Base-by-base conservation (phyloP, 2,888 invertebrate species). In the Pammene aurita region DNA sequence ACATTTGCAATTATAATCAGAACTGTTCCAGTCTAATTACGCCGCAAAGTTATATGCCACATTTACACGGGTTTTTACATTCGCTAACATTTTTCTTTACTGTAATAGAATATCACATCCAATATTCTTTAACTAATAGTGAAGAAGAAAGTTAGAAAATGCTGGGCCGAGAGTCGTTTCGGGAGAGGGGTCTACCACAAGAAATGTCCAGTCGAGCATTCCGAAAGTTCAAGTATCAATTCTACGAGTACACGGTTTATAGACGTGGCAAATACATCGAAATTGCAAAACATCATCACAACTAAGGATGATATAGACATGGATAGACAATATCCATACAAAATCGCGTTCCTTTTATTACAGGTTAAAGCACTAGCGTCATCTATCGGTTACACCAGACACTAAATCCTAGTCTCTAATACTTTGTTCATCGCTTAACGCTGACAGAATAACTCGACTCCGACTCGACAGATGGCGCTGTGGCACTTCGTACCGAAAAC, bases 131-230 rank as follows among this genome's bases (percentile, higher is more conserved):
- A 18, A 38, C 42, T 57, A 63, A 35, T 7, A 18, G 63, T 18
- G 57, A 68, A 68, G 68, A 68, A 68, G 58, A 58, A 68, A 44
- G 57, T 68, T 68, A 58, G 63, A 57, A 64, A 64, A 68, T 63
- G 63, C 38, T 58, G 38, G 68, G 54, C 54, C 54, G 41, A 58
- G 56, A 57, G 26, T 63, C 50, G 18, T 48, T 69, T 54, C 65
- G 48, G 60, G 54, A 41, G 38, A 54, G 65, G 69, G 65, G 44
- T 65, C 70, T 70, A 66, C 60, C 65, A 66, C 57, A 56, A 57
- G 55, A 60, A 50, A 66, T 41, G 67, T 57, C 26, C 62, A 58
- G 46, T 58, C 16, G 62, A 57, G 62, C 62, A 66, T 67, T 62
- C 70, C 52, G 54, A 63, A 54, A 50, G 62, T 61, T 42, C 26